Conservation (phyloP, 2,888 invertebrate species). For the Drosophila imparisetae region DNA sequence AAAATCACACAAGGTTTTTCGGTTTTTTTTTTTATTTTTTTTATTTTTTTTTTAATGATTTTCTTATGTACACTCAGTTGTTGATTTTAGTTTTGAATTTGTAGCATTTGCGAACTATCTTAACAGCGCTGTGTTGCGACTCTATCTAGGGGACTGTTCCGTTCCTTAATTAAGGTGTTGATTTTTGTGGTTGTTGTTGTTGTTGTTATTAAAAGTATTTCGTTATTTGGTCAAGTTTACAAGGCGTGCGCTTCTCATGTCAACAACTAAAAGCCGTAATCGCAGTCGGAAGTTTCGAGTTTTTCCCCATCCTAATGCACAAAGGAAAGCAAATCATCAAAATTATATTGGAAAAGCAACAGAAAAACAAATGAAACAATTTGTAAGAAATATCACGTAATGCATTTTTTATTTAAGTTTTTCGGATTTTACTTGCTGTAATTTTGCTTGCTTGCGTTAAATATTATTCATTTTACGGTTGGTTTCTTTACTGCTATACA, state of each 20-base stretch:
- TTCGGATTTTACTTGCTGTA: conserved; percentile 45
- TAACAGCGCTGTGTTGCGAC: conserved; percentile 12
- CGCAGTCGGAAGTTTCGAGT: conserved; percentile 12
- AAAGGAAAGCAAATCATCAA: neutral
- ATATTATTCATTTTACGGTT: conserved; percentile 38
- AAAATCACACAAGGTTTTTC: conserved; percentile 71
- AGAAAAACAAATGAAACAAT: conserved; percentile 61
- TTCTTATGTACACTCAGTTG: conserved; percentile 62
- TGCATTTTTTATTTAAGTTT: conserved; percentile 71
- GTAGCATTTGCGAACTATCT: conserved; percentile 23
- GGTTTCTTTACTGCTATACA: conserved; percentile 32
- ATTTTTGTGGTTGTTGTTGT: neutral
- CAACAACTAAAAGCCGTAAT: conserved; percentile 18
- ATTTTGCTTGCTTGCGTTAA: conserved; percentile 40
- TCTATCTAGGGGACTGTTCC: conserved; percentile 32
- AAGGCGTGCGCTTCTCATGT: conserved; percentile 54
- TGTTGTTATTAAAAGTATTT: conserved; percentile 18
- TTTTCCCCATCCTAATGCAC: conserved; percentile 9
- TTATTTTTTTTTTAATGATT: conserved; percentile 31
- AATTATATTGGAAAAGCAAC: neutral
- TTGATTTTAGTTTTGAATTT: conserved; percentile 1
- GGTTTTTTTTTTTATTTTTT: conserved; percentile 26
- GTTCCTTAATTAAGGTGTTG: conserved; percentile 25
- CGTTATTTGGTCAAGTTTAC: conserved; percentile 66
- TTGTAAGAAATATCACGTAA: conserved; percentile 80